A percentile compares a stretch with the other conserved stretches of the same genome.
Evolutionary conservation across 2,888 invertebrate species (phyloP).

Genomic region (Prenolepis imparis): DNA sequence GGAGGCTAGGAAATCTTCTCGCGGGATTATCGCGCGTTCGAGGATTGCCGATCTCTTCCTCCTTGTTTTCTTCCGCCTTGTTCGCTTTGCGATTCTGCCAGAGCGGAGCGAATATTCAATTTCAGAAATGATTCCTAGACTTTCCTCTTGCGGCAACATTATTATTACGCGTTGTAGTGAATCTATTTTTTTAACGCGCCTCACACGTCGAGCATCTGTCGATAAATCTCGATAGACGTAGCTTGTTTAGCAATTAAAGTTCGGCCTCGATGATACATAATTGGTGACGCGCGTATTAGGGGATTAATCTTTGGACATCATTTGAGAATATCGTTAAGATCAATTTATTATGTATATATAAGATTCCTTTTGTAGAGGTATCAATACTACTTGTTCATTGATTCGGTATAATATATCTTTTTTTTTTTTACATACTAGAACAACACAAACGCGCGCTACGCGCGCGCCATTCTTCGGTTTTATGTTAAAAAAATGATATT

Average conservation of each 20-base stretch:
- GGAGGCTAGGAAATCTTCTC: slow-evolving; percentile 60
- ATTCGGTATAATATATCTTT: not conserved
- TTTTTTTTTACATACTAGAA: too few species aligned
- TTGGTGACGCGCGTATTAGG: slow-evolving; percentile 24
- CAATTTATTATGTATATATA: not conserved
- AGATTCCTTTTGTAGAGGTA: not conserved
- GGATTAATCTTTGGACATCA: slow-evolving; percentile 5
- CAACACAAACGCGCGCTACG: too few species aligned
- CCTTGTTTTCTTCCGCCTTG: slow-evolving; percentile 21
- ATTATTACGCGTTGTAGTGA: slow-evolving; percentile 16
- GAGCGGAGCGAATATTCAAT: slow-evolving; percentile 44
- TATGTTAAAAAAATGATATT: too few species aligned
- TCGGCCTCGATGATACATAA: slow-evolving; percentile 26
- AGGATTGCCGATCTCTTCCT: slow-evolving; percentile 34
- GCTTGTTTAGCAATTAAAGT: slow-evolving; percentile 26
- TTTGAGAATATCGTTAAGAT: slow-evolving; percentile 13
- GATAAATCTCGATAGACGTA: slow-evolving; percentile 24
- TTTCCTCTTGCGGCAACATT: not conserved
- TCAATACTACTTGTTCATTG: not conserved
- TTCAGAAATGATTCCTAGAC: slow-evolving; percentile 35
- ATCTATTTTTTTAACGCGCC: slow-evolving; percentile 20
- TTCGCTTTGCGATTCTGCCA: slow-evolving; percentile 13
- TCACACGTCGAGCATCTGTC: not conserved
- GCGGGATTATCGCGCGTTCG: slow-evolving; percentile 72
- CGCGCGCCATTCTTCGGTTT: too few species aligned